phyloP scores from a whole-genome alignment of 2,113 vertebrate genomes.

The Brienomyrus longianalis region DNA sequence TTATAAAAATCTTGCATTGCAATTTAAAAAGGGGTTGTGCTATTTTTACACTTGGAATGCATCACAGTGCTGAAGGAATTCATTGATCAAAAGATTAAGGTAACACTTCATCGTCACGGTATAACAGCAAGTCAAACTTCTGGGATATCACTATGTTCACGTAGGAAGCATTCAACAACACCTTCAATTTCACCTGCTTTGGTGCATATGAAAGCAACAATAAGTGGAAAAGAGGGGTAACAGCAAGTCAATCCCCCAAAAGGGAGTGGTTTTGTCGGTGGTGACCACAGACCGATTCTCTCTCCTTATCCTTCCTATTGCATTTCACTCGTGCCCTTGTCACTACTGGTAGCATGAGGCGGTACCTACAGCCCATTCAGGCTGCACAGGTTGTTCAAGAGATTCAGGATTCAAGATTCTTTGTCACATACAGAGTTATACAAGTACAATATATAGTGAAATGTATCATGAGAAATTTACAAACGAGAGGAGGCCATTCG shows the following conservation, averaged over 20 bases:
- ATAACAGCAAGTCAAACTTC: neutral
- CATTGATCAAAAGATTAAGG: neutral
- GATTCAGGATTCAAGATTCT: too few species aligned
- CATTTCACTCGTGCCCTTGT: neutral
- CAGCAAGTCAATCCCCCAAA: neutral
- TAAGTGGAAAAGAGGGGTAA: neutral
- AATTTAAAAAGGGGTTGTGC: neutral
- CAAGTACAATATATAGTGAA: too few species aligned
- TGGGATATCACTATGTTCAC: neutral
- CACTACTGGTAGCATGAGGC: neutral
- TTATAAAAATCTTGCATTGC: neutral
- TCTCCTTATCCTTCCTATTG: neutral
- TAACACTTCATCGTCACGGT: neutral
- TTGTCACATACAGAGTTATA: too few species aligned
- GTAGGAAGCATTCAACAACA: neutral
- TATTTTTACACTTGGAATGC: neutral
- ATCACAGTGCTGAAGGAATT: neutral
- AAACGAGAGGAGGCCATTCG: too few species aligned
- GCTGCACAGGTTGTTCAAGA: neutral
- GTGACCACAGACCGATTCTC: neutral
- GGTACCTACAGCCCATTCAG: neutral
- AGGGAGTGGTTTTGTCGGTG: neutral
- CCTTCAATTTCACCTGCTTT: neutral
- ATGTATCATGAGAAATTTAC: too few species aligned
- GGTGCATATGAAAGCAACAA: neutral